Conservation (phyloP, 1,140 invertebrate species). For the Papilio polyxenes region DNA sequence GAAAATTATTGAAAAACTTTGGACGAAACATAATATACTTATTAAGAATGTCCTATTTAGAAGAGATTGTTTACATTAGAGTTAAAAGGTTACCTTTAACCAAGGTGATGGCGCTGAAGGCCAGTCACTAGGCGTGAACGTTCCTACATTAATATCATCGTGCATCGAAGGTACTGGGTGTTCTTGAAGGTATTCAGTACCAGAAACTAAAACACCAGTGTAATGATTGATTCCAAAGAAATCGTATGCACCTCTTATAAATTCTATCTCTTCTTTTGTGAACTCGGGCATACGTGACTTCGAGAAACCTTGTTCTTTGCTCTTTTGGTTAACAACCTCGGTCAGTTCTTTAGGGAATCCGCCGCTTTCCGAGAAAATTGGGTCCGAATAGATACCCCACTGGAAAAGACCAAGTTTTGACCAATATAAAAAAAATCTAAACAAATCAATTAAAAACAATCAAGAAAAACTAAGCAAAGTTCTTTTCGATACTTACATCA, state of each 20-base stretch:
- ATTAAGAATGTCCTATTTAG: no score
- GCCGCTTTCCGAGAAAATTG: constrained; percentile 82
- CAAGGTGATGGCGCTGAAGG: constrained; percentile 47
- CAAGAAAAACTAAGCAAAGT: no score
- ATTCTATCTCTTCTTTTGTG: constrained; percentile 75
- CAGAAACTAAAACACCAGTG: constrained; percentile 64
- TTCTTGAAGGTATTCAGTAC: constrained; percentile 41
- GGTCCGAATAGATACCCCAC: constrained; percentile 81
- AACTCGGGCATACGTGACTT: constrained; percentile 80
- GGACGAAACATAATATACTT: no score
- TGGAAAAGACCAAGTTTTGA: constrained; percentile 60
- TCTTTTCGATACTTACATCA: constrained; percentile 52
- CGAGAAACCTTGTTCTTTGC: constrained; percentile 73
- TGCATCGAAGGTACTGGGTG: constrained; percentile 49
- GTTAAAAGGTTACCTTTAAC: constrained; percentile 47
- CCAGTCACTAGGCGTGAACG: constrained; percentile 49
- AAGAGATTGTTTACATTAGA: no score
- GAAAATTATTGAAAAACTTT: no score
- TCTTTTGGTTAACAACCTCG: constrained; percentile 78
- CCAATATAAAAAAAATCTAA: neutral
- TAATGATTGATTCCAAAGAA: constrained; percentile 86
- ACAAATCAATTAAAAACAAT: neutral
- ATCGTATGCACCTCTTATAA: constrained; percentile 82
- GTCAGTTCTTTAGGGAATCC: constrained; percentile 83
- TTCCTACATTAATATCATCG: constrained; percentile 48